A percentile compares a stretch with the other conserved stretches of the same genome.
These are phyloP conservation scores for Leptopilina myrica DNA, from an alignment of 2,888 invertebrate species.

Conservation along the genomic window DNA sequence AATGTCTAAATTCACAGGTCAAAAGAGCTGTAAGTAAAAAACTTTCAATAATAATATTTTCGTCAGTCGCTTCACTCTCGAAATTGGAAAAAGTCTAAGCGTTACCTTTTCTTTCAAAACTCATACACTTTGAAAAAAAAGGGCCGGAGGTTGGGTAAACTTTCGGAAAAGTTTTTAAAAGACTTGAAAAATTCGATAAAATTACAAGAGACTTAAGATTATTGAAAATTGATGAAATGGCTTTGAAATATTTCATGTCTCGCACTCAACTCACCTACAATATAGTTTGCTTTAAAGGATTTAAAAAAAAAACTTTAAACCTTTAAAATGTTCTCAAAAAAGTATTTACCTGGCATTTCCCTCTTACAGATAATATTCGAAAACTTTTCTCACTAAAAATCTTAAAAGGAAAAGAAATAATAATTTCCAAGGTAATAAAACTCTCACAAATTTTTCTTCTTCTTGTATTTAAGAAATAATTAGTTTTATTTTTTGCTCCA, in stretches of 20 bases:
- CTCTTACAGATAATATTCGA: background rate
- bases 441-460: too few relatives aligned
- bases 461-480: too few relatives aligned
- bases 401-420: too few relatives aligned
- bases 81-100: background rate
- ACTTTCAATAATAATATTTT: background rate
- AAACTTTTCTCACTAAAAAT: background rate
- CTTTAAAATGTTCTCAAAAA: background rate
- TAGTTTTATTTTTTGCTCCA: too few relatives aligned
- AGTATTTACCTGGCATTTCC: background rate
- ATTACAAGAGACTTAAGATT: background rate
- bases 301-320: slow-evolving; percentile 4
- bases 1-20: too few relatives aligned
- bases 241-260: background rate
- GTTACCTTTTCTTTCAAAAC: background rate
- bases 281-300: background rate
- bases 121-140: too few relatives aligned
- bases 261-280: background rate
- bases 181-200: slow-evolving; percentile 3
- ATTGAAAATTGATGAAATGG: slow-evolving; percentile 11
- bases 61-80: too few relatives aligned
- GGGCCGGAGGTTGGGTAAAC: too few relatives aligned
- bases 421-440: background rate
- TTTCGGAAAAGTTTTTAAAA: background rate
- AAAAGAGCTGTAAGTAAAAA: background rate